These are phyloP conservation scores for Furcifer pardalis DNA, from an alignment of 2,797 vertebrate genomes.

Conservation along the genomic window DNA sequence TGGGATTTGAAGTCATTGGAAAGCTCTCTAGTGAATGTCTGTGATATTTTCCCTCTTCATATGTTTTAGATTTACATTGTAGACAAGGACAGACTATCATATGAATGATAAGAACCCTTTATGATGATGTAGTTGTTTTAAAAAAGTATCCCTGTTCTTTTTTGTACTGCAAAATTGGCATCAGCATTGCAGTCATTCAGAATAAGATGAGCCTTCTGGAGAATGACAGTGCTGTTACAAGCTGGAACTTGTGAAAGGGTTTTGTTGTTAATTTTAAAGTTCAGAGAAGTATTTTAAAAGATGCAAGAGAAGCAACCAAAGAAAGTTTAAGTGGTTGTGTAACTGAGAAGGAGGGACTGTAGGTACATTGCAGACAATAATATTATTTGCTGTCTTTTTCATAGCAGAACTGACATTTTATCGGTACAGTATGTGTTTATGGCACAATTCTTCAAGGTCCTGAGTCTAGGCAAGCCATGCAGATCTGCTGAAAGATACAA, in stretches of 20 bases:
- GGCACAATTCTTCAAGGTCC: not conserved
- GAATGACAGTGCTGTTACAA: not conserved
- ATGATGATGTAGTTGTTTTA: slow-evolving; percentile 15
- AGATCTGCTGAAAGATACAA: not conserved
- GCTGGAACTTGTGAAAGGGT: not conserved
- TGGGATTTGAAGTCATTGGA: slow-evolving; percentile 33
- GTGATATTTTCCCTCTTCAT: slow-evolving; percentile 25
- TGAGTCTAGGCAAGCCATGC: not conserved
- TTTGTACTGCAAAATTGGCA: slow-evolving; percentile 37
- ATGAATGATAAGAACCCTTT: slow-evolving; percentile 23
- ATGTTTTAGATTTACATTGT: slow-evolving; percentile 63
- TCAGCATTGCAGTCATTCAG: not conserved
- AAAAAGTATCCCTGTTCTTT: slow-evolving; percentile 53
- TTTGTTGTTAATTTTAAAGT: not conserved
- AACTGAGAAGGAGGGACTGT: not conserved
- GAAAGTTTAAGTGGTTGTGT: not conserved
- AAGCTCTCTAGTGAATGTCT: slow-evolving; percentile 50
- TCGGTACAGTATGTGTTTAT: not conserved
- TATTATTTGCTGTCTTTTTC: not conserved
- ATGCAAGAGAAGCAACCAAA: not conserved
- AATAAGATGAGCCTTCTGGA: not conserved
- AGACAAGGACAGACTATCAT: slow-evolving; percentile 42
- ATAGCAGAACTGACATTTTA: not conserved
- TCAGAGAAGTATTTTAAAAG: not conserved
- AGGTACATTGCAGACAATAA: not conserved